Conservation (phyloP, 2,888 invertebrate genomes). For the Lasius platythorax region DNA sequence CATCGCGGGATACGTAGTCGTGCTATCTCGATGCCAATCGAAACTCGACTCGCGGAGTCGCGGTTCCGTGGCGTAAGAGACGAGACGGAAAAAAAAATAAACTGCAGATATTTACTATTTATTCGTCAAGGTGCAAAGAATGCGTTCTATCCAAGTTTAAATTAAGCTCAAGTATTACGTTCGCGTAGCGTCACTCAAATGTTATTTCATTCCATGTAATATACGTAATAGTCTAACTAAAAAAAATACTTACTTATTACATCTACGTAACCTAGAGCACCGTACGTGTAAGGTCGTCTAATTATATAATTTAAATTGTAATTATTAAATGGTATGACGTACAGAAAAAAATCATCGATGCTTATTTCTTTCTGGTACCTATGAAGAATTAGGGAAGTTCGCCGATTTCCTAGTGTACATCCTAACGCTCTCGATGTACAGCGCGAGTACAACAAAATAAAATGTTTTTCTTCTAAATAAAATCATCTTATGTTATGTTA, state of each 20-base stretch:
- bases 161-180: constrained; percentile 86
- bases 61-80: constrained; percentile 14
- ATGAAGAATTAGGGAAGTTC: background rate
- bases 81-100: constrained; percentile 19
- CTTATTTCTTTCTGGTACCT: constrained; percentile 30
- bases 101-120: constrained; percentile 57
- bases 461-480: background rate
- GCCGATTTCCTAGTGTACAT: background rate
- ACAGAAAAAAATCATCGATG: constrained; percentile 71
- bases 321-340: constrained; percentile 86
- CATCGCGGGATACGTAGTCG: constrained; percentile 46
- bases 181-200: constrained; percentile 84
- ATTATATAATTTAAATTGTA: constrained; percentile 86
- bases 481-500: constrained; percentile 11
- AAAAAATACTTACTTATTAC: constrained; percentile 84
- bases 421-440: background rate
- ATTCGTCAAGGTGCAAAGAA: constrained; percentile 75
- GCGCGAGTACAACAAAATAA: background rate
- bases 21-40: constrained; percentile 47
- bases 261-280: constrained; percentile 86
- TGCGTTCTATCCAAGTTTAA: constrained; percentile 78
- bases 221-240: constrained; percentile 85
- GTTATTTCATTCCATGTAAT: constrained; percentile 86
- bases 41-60: constrained; percentile 43
- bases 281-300: constrained; percentile 85